phyloP scores from a whole-genome alignment of 2,113 vertebrate species.

The Pholis gunnellus region DNA sequence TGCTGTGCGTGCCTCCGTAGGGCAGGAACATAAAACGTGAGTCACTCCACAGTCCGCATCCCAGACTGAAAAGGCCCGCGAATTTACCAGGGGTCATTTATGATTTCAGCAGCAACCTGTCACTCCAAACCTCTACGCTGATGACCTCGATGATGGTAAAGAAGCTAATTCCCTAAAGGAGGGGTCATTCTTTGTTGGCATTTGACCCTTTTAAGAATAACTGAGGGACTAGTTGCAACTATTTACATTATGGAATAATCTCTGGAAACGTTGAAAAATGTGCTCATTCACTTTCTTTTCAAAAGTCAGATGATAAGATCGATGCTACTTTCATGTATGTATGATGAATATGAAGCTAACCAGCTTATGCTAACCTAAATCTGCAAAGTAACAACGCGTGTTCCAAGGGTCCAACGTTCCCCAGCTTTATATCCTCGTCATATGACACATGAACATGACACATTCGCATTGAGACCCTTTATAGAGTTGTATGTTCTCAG shows the following conservation, averaged over 20 bases:
- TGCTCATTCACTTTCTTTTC: neutral
- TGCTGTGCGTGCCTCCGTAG: constrained; percentile 55
- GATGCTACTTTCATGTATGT: neutral
- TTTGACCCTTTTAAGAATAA: neutral
- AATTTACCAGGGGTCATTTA: constrained; percentile 65
- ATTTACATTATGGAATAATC: neutral
- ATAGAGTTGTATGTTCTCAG: neutral
- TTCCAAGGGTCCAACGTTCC: neutral
- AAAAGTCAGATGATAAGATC: neutral
- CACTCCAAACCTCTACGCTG: constrained; percentile 43
- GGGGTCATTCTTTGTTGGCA: neutral
- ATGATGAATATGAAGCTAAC: neutral
- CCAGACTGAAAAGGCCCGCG: constrained; percentile 38
- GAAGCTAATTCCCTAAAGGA: neutral
- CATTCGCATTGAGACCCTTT: neutral
- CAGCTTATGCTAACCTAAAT: neutral
- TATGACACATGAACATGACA: neutral
- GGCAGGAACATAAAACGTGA: constrained; percentile 69
- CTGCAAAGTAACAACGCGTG: neutral
- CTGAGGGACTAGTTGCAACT: neutral
- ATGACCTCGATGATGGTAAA: constrained; percentile 45
- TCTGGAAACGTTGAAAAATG: neutral
- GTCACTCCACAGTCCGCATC: constrained; percentile 61
- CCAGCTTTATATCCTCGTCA: neutral
- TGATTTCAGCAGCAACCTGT: constrained; percentile 68